Conservation (phyloP, 2,888 invertebrate genomes). For the Drosophila maculinotata region DNA sequence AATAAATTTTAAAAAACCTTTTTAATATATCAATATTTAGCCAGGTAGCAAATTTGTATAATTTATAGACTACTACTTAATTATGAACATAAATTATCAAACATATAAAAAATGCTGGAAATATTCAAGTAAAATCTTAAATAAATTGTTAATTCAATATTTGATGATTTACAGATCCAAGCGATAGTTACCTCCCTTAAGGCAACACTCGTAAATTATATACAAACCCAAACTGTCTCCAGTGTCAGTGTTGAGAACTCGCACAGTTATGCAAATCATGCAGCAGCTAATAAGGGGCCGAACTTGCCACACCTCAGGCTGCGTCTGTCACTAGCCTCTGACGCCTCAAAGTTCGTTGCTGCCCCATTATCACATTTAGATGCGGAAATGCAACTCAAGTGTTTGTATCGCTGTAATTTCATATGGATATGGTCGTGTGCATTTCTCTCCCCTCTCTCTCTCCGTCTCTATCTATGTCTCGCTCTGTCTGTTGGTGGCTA, state of each 20-base stretch:
- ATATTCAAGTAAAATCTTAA: not conserved
- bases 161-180: constrained; percentile 7
- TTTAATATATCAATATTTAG: no score
- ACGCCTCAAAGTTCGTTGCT: constrained; percentile 33
- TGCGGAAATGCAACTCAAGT: constrained; percentile 73
- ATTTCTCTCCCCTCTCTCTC: constrained; percentile 28
- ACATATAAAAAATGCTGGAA: not conserved
- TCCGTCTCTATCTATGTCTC: constrained; percentile 15
- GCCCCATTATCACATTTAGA: constrained; percentile 55
- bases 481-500: constrained; percentile 48
- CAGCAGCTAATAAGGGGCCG: constrained; percentile 40
- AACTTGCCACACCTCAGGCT: constrained; percentile 34
- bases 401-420: constrained; percentile 65
- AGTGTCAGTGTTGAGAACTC: constrained; percentile 23
- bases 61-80: no score
- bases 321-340: constrained; percentile 36
- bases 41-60: no score
- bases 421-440: constrained; percentile 54
- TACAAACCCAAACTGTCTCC: constrained; percentile 25
- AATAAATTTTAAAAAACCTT: no score
- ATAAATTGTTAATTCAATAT: constrained; percentile 5
- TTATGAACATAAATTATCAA: not conserved
- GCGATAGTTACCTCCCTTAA: not conserved
- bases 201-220: constrained; percentile 24
- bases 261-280: constrained; percentile 52